A percentile compares a stretch with the other conserved stretches of the same genome.
These are phyloP conservation scores for Micrasema minimum DNA, from an alignment of 1,140 invertebrate species.

Conservation along the genomic window DNA sequence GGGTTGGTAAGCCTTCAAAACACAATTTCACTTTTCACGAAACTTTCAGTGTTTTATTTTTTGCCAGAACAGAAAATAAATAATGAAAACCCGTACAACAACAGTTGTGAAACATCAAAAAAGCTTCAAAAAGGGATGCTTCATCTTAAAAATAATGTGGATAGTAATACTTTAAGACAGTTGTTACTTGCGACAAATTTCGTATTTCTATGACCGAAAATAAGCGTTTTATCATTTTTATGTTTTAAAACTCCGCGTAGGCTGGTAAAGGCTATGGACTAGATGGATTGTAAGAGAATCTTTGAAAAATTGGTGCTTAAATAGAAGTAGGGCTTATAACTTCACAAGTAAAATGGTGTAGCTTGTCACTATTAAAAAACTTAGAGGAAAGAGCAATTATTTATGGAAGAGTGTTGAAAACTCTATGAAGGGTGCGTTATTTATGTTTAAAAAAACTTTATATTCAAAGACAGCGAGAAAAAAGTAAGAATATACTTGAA, in stretches of 20 bases:
- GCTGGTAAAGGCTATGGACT: not conserved
- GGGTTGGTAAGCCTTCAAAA: too few relatives aligned
- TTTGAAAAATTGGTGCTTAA: slow-evolving; percentile 25
- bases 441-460: too few relatives aligned
- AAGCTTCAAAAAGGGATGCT: slow-evolving; percentile 7
- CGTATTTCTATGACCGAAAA: slow-evolving; percentile 19
- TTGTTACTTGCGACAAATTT: slow-evolving; percentile 6
- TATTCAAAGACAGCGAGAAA: too few relatives aligned
- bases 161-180: slow-evolving; percentile 16
- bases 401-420: not conserved
- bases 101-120: too few relatives aligned
- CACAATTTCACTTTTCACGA: too few relatives aligned
- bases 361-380: slow-evolving; percentile 18
- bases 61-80: too few relatives aligned
- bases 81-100: too few relatives aligned
- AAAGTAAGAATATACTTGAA: too few relatives aligned
- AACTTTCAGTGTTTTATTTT: too few relatives aligned
- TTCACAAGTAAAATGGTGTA: slow-evolving; percentile 5
- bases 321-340: slow-evolving; percentile 16
- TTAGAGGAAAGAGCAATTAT: not conserved
- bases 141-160: slow-evolving; percentile 9
- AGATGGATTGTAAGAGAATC: slow-evolving; percentile 16
- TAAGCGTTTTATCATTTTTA: slow-evolving; percentile 35
- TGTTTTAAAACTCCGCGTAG: slow-evolving; percentile 10
- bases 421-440: too few relatives aligned